Evolutionary conservation across 2,113 vertebrate genomes (phyloP).

Genomic region (Bubo blakistoni): DNA sequence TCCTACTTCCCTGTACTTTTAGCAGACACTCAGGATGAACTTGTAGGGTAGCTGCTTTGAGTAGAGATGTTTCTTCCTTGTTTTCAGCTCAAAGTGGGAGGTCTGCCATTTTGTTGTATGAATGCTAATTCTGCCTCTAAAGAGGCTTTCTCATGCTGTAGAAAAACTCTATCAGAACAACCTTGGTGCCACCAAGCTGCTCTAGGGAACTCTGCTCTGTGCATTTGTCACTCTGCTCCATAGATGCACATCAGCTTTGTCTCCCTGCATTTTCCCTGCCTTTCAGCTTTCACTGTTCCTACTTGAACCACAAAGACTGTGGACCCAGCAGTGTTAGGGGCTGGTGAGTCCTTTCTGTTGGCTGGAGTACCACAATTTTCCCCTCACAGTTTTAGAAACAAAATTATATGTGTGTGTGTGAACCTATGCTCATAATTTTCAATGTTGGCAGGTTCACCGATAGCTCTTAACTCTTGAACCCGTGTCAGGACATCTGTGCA

Average conservation of each 20-base stretch:
- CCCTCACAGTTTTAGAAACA: not conserved
- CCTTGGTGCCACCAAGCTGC: not conserved
- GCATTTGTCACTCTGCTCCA: not conserved
- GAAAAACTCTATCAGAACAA: not conserved
- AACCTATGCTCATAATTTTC: not conserved
- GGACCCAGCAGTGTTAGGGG: not conserved
- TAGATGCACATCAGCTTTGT: accelerated
- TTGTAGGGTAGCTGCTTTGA: not conserved
- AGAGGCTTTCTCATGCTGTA: not conserved
- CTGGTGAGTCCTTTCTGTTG: not conserved
- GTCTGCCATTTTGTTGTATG: not conserved
- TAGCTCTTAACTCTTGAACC: not conserved
- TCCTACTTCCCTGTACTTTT: not conserved
- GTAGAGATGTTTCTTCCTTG: not conserved
- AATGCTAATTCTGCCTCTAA: not conserved
- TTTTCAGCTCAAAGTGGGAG: not conserved
- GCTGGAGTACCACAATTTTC: not conserved
- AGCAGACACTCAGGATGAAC: not conserved
- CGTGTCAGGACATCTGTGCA: not conserved
- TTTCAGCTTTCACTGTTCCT: not conserved
- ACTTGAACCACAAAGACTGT: not conserved
- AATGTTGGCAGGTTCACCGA: not conserved
- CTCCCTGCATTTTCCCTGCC: not conserved
- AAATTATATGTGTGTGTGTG: not conserved
- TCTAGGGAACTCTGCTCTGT: not conserved